Conservation (phyloP, 1,140 invertebrate species). For the Pseudomyrmex cubaensis region DNA sequence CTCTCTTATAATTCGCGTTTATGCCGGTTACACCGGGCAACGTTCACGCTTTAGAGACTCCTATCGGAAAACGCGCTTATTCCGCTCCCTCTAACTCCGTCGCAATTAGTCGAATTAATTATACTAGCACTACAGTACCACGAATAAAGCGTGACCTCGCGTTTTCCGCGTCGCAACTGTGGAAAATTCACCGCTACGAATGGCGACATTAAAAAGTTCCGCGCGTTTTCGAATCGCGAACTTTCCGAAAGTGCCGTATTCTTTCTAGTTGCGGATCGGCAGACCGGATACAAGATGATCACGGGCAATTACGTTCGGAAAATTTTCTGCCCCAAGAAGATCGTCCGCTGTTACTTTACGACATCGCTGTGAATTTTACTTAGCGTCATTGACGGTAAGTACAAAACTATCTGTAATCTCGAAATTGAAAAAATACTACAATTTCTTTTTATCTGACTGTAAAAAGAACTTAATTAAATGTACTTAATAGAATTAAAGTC, state of each 20-base stretch:
- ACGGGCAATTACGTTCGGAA: constrained; percentile 43
- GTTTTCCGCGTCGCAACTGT: constrained; percentile 3
- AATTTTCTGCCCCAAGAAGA: constrained; percentile 1
- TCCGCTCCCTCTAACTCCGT: not conserved
- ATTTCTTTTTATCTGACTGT: too few species aligned
- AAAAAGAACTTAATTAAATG: too few species aligned
- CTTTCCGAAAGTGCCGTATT: constrained; percentile 15
- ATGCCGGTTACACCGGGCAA: not conserved
- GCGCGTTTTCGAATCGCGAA: constrained; percentile 21
- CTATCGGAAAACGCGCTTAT: constrained; percentile 39
- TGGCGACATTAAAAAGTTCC: constrained; percentile 56
- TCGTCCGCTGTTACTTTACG: not conserved
- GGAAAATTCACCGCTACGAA: constrained; percentile 22
- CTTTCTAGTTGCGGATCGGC: constrained; percentile 4
- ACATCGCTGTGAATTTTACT: not conserved
- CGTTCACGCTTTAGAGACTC: constrained; percentile 14
- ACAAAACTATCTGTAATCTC: too few species aligned
- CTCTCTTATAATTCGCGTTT: constrained; percentile 12
- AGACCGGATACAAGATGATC: constrained; percentile 30
- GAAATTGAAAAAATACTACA: too few species aligned
- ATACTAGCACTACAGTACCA: constrained; percentile 3
- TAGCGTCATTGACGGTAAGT: not conserved
- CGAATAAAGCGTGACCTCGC: constrained; percentile 27
- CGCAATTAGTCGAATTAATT: constrained; percentile 57
- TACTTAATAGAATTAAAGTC: too few species aligned